Conservation (phyloP, 2,797 vertebrate genomes). For the Esox masquinongy region DNA sequence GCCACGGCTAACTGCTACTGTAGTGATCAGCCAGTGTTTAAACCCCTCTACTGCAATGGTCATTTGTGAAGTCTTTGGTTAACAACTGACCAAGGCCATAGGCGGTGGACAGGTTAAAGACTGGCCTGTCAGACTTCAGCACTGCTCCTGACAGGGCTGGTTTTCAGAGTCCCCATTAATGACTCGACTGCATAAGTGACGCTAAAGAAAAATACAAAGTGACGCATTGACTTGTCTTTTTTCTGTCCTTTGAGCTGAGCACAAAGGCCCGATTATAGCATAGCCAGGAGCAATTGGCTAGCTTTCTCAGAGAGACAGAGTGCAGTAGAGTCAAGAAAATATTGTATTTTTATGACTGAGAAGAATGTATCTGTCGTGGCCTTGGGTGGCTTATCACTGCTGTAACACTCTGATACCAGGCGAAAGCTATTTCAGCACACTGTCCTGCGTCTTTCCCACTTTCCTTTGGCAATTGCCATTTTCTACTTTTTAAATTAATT, state of each 20-base stretch:
- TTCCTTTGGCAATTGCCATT: no score
- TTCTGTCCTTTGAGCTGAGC: neutral
- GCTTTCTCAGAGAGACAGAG: neutral
- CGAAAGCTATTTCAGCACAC: no score
- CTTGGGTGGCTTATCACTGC: no score
- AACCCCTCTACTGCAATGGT: slow-evolving; percentile 25
- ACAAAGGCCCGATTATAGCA: neutral
- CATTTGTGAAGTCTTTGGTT: slow-evolving; percentile 37
- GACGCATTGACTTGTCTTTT: neutral
- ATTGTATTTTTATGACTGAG: no score
- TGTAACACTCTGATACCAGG: no score
- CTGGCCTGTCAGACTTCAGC: slow-evolving; percentile 3
- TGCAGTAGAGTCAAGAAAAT: neutral
- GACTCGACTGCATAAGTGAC: neutral
- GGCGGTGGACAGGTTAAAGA: slow-evolving; percentile 18
- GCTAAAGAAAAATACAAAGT: neutral
- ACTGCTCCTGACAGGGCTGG: no score
- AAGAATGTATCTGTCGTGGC: no score
- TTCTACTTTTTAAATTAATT: no score
- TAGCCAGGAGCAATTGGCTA: neutral
- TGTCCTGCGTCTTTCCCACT: no score
- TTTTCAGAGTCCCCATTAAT: neutral
- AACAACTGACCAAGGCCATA: slow-evolving; percentile 19
- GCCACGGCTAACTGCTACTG: slow-evolving; percentile 9
- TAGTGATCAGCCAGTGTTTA: slow-evolving; percentile 7